Evolutionary conservation across 2,113 vertebrate genomes (phyloP).

Genomic region (Orcinus orca): DNA sequence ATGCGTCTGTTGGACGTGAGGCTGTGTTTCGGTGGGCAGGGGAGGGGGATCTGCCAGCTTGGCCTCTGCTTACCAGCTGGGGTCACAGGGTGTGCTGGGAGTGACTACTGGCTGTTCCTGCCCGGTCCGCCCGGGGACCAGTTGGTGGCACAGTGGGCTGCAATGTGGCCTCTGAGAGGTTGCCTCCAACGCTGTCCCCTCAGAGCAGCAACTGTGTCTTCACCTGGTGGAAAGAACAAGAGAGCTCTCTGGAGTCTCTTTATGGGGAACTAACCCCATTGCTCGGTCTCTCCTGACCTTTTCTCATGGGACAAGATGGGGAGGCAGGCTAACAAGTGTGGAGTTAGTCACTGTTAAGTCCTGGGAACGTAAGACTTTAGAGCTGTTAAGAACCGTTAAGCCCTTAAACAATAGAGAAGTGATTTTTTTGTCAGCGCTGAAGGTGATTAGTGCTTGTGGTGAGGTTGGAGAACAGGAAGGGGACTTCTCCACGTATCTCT

Average conservation of each 20-base stretch:
- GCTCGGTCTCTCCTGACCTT: too few species aligned
- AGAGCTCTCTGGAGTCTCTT: neutral
- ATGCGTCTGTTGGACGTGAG: neutral
- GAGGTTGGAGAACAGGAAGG: neutral
- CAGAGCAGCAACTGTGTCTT: neutral
- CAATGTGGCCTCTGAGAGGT: neutral
- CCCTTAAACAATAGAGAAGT: neutral
- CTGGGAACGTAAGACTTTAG: neutral
- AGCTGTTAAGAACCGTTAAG: neutral
- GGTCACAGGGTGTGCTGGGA: neutral
- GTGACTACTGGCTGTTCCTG: too few species aligned
- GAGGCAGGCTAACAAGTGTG: neutral
- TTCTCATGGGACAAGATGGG: rapidly evolving
- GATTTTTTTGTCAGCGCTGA: rapidly evolving
- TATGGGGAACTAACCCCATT: neutral
- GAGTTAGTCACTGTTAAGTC: neutral
- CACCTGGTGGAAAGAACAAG: neutral
- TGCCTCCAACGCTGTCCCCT: neutral
- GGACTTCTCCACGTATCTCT: rapidly evolving
- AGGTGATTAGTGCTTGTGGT: rapidly evolving
- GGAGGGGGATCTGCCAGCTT: neutral
- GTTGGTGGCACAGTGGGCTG: rapidly evolving
- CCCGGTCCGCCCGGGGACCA: rapidly evolving
- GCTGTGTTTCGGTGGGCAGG: neutral
- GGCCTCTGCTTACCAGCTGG: neutral